Conservation (phyloP, 2,797 vertebrate species). For the Gila robusta region DNA sequence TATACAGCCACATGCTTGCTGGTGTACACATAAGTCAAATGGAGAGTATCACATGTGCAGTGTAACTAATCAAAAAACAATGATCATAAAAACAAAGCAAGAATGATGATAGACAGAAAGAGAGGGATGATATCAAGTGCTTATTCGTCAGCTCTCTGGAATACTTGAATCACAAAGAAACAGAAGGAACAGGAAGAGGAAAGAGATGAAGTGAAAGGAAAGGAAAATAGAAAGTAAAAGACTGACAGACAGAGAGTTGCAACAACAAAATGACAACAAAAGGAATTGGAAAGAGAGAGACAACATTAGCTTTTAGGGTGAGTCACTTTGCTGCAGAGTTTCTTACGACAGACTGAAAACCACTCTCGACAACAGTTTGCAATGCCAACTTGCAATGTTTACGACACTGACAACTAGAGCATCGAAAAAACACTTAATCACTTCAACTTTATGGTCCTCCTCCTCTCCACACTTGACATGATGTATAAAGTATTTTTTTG, state of each 20-base stretch:
- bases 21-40: not conserved
- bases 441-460: slow-evolving; percentile 6
- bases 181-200: slow-evolving; percentile 20
- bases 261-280: slow-evolving; percentile 19
- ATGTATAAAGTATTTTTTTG: slow-evolving; percentile 50
- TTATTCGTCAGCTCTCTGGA: not conserved
- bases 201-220: slow-evolving; percentile 47
- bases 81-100: slow-evolving; percentile 26
- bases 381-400: slow-evolving; percentile 25
- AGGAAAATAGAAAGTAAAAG: slow-evolving; percentile 23
- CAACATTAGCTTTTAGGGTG: slow-evolving; percentile 54
- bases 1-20: slow-evolving; percentile 12
- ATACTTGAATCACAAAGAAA: slow-evolving; percentile 7
- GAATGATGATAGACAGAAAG: not conserved
- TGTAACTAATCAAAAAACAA: not conserved
- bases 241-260: slow-evolving; percentile 13
- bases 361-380: not conserved
- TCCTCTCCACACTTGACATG: slow-evolving; percentile 29
- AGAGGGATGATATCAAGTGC: slow-evolving; percentile 11
- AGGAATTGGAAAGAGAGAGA: slow-evolving; percentile 23
- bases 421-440: slow-evolving; percentile 25
- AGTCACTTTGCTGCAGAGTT: slow-evolving; percentile 53
- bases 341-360: slow-evolving; percentile 21
- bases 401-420: slow-evolving; percentile 13
- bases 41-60: not conserved